Conservation (phyloP, 2,888 invertebrate species). For the Crematogaster levior region DNA sequence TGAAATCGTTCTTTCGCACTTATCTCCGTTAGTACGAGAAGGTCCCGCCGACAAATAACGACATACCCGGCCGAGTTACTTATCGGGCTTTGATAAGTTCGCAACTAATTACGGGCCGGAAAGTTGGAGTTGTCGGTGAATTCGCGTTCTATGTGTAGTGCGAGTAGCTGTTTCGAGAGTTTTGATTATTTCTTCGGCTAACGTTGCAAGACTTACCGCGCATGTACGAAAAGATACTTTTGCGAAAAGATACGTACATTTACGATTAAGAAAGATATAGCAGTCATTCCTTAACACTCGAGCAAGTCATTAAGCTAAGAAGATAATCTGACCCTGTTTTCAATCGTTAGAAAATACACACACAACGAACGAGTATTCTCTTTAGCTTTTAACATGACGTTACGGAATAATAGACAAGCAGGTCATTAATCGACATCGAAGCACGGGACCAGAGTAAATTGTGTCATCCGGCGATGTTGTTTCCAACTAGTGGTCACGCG, state of each 20-base stretch:
- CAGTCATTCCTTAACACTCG: conserved; percentile 3
- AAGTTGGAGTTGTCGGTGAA: conserved; percentile 46
- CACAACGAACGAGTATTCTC: conserved; percentile 17
- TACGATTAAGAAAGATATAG: conserved; percentile 15
- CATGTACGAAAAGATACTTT: neutral
- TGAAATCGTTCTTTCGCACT: conserved; percentile 71
- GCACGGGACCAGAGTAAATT: conserved; percentile 62
- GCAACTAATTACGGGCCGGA: conserved; percentile 65
- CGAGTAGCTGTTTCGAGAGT: conserved; percentile 43
- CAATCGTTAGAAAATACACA: conserved; percentile 42
- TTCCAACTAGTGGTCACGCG: conserved; percentile 67
- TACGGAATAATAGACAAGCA: conserved; percentile 59
- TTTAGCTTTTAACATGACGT: conserved; percentile 44
- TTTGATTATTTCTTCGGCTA: conserved; percentile 50
- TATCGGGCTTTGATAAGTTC: conserved; percentile 70
- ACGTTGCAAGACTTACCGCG: neutral
- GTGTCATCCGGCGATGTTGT: conserved; percentile 70
- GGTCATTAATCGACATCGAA: conserved; percentile 58
- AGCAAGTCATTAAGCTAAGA: conserved; percentile 21
- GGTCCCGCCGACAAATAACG: conserved; percentile 68
- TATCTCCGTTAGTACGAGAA: conserved; percentile 53
- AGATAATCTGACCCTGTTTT: conserved; percentile 27
- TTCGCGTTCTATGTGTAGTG: conserved; percentile 32
- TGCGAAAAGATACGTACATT: neutral
- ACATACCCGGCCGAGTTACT: conserved; percentile 57